Evolutionary conservation across 2,888 invertebrate species (phyloP).

Genomic region (Eucriotettix oculatus): DNA sequence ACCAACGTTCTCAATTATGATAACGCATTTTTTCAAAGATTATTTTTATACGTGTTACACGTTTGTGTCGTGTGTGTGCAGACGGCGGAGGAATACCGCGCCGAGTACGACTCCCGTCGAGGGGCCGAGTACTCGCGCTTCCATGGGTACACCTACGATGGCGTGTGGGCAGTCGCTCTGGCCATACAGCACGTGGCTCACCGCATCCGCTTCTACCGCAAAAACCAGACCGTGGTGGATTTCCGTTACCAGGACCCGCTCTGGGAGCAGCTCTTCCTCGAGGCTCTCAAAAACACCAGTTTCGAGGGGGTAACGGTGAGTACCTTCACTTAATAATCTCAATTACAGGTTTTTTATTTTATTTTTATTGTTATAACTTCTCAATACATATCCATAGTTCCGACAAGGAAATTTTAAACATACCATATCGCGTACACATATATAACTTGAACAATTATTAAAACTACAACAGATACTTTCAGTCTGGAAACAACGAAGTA

Average conservation of each 20-base stretch:
- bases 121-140: constrained; percentile 79
- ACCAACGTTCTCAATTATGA: too few relatives aligned
- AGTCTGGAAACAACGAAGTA: too few relatives aligned
- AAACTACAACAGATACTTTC: too few relatives aligned
- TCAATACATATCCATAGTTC: too few relatives aligned
- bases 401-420: too few relatives aligned
- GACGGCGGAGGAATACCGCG: constrained; percentile 79
- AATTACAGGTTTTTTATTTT: too few relatives aligned
- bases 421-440: too few relatives aligned
- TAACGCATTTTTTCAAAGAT: too few relatives aligned
- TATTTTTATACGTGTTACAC: neutral
- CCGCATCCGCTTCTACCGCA: constrained; percentile 45
- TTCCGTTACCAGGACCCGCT: constrained; percentile 71
- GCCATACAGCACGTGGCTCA: constrained; percentile 84
- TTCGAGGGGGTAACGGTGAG: constrained; percentile 81
- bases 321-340: too few relatives aligned
- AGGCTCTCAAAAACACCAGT: constrained; percentile 77
- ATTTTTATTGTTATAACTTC: too few relatives aligned
- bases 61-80: constrained; percentile 24
- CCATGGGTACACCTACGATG: constrained; percentile 97
- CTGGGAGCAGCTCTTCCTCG: constrained; percentile 75
- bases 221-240: constrained; percentile 63
- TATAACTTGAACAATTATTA: too few relatives aligned
- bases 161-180: constrained; percentile 92
- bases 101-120: constrained; percentile 66